phyloP scores from a whole-genome alignment of 2,888 invertebrate species.

The Bellardia pandia region DNA sequence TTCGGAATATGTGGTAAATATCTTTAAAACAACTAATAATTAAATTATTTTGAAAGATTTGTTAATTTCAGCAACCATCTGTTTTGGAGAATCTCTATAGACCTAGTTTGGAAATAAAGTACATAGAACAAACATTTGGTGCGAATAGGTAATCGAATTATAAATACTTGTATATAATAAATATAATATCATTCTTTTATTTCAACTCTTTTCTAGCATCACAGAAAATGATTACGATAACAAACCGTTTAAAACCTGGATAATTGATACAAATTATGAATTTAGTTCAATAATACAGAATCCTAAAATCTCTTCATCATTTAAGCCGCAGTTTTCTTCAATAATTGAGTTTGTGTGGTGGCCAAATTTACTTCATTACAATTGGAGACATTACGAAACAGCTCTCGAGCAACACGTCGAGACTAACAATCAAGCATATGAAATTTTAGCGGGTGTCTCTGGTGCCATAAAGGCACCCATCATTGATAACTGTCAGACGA shows the following conservation, averaged over 20 bases:
- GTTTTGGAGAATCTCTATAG: neutral
- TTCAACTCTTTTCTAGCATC: neutral
- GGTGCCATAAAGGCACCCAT: neutral
- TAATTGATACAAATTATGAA: conserved; percentile 5
- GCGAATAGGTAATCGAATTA: neutral
- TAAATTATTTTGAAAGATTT: neutral
- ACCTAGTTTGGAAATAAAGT: neutral
- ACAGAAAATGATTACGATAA: neutral
- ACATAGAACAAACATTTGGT: conserved; percentile 1
- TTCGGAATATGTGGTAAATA: conserved; percentile 19
- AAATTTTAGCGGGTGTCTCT: conserved; percentile 62
- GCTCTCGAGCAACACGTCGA: conserved; percentile 47
- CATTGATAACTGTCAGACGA: neutral
- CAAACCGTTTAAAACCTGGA: conserved; percentile 7
- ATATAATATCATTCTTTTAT: neutral
- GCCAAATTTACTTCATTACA: conserved; percentile 62
- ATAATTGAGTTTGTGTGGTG: conserved; percentile 66
- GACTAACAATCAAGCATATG: conserved; percentile 18
- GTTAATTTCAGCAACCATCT: conserved; percentile 6
- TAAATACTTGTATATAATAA: too few relatives aligned
- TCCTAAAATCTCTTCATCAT: neutral
- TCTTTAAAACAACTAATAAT: neutral
- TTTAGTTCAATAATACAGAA: conserved; percentile 38
- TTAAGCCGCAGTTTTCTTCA: conserved; percentile 35
- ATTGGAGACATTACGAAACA: conserved; percentile 62